Base-by-base conservation (phyloP, 2,797 vertebrate genomes). In the Pseudochirops cupreus region DNA sequence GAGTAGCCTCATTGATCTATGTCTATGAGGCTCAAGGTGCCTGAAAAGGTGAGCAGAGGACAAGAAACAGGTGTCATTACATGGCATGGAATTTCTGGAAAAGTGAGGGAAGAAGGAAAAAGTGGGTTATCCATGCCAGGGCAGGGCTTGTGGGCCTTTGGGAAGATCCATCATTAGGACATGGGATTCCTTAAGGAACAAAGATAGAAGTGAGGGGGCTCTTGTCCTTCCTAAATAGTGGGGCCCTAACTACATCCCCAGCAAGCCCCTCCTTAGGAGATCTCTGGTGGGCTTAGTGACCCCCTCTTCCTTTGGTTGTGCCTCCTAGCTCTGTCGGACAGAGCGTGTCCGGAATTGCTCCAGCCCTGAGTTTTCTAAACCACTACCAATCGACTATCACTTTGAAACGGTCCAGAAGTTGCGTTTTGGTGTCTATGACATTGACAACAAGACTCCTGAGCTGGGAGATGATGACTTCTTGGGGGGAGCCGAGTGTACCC, bases 361-460 rank as follows among this genome's bases (percentile, higher is more conserved):
- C 90, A 99, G 98, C 92, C 99, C 99, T 0, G 98, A 99, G 82
- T 99, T 99, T 98, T 99, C 99, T 46, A 99, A 99, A 97, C 99
- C 99, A 29, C 98, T 99, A 29, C 97, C 98, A 21, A 91, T 99
- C 58, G 99, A 99, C 93, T 99, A 99, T 98, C 98, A 99, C 98
- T 99, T 99, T 93, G 99, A 99, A 98, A 99, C 99, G 7, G 99
- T 99, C 18, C 99, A 99, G 98, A 99, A 99, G 91, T 98, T 99
- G 58, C 99, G 99, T 96, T 99, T 99, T 0, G 98, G 98, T 0
- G 0, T 99, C 55, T 99, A 99, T 18, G 99, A 99, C 97, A 99
- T 99, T 5, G 99, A 99, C 98, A 99, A 99, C 98, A 98, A 99
- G 96, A 99, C 99, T 46, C 95, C 98, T 4, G 98, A 99, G 94